Percentiles rank a stretch among this genome's conserved stretches.
These are phyloP conservation scores for Thinocorus orbignyianus DNA, from an alignment of 2,113 vertebrate genomes.

Conservation along the genomic window DNA sequence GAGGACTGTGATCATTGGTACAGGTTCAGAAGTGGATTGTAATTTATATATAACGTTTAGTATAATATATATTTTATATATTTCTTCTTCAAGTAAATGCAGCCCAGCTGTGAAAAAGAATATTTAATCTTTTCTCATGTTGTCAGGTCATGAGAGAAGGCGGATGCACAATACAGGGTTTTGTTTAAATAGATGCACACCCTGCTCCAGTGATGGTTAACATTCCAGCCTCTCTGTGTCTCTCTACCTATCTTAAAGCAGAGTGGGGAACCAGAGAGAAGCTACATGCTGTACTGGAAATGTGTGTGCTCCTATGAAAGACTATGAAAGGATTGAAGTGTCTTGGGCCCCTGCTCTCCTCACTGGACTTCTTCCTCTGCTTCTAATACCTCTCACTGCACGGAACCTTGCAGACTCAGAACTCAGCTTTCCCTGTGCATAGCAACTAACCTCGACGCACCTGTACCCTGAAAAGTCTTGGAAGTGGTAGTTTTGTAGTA, in stretches of 20 bases:
- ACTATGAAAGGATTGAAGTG: neutral
- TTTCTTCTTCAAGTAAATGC: neutral
- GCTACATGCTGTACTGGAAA: neutral
- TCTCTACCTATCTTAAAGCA: neutral
- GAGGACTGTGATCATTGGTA: neutral
- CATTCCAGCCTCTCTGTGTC: neutral
- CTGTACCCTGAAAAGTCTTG: neutral
- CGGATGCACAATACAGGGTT: neutral
- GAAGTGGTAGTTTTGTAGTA: neutral
- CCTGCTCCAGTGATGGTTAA: fast-evolving
- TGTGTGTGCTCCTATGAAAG: neutral
- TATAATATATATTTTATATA: neutral
- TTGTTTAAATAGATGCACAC: neutral
- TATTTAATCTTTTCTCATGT: neutral
- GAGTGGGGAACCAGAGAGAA: neutral
- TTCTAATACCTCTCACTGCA: neutral
- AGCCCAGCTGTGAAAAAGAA: neutral
- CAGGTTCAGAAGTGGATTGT: neutral
- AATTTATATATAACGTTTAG: neutral
- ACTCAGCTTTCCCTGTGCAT: neutral
- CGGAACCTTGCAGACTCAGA: neutral
- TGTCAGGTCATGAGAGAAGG: neutral
- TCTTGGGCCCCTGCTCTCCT: neutral
- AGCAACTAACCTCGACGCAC: neutral
- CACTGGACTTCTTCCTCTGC: neutral